These are phyloP conservation scores for Glyphotaelius pellucidus DNA, from an alignment of 2,888 invertebrate genomes.

Conservation along the genomic window DNA sequence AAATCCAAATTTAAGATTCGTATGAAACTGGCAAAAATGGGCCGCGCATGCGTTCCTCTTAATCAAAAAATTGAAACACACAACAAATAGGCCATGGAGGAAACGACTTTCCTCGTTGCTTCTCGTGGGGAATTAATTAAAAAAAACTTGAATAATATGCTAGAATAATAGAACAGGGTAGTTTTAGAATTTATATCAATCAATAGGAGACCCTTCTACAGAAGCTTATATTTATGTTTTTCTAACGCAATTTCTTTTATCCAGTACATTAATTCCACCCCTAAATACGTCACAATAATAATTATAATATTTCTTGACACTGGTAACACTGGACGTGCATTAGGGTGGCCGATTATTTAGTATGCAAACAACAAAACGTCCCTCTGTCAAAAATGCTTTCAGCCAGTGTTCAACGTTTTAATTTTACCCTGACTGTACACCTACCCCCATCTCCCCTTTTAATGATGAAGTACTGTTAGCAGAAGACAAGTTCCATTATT, in stretches of 20 bases:
- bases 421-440: background rate
- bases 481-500: background rate
- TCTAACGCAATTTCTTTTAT: background rate
- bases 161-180: background rate
- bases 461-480: background rate
- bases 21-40: too few relatives aligned
- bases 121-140: too few relatives aligned
- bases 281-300: background rate
- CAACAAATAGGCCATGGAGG: too few relatives aligned
- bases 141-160: too few relatives aligned
- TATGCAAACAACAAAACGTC: constrained; percentile 11
- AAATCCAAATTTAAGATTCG: too few relatives aligned
- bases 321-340: constrained; percentile 2
- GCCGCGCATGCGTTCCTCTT: too few relatives aligned
- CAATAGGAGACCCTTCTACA: background rate
- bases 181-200: background rate
- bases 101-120: too few relatives aligned
- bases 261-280: background rate
- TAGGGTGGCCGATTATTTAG: background rate
- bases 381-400: constrained; percentile 27
- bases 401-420: constrained; percentile 22
- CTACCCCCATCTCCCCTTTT: background rate
- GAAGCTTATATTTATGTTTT: background rate
- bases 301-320: background rate
- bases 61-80: too few relatives aligned